phyloP scores from a whole-genome alignment of 2,888 invertebrate genomes.

The Volucella inflata region DNA sequence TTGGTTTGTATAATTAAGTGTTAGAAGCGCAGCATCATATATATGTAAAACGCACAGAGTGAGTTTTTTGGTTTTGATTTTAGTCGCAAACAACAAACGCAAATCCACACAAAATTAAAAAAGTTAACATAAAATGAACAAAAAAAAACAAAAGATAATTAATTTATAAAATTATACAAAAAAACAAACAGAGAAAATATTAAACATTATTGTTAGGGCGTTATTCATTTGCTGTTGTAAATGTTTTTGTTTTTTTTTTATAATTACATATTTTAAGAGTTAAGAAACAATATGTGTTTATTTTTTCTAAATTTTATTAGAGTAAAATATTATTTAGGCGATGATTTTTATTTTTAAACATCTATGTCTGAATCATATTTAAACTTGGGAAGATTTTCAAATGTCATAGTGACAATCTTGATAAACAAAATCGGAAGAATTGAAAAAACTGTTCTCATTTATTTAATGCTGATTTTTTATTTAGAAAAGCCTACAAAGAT shows the following conservation, averaged over 20 bases:
- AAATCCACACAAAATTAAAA: constrained; percentile 72
- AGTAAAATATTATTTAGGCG: no score
- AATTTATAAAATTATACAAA: constrained; percentile 74
- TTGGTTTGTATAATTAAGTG: constrained; percentile 53
- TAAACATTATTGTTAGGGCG: constrained; percentile 53
- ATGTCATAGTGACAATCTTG: no score
- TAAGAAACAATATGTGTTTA: background rate
- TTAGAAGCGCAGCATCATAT: constrained; percentile 76
- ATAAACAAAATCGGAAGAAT: no score
- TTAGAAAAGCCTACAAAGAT: no score
- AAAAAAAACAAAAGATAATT: constrained; percentile 69
- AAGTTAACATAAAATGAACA: constrained; percentile 75
- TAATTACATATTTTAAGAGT: background rate
- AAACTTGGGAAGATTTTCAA: no score
- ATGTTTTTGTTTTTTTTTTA: constrained; percentile 38
- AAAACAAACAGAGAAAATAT: constrained; percentile 73
- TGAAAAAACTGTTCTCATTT: no score
- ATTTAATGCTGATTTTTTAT: no score
- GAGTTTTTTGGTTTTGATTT: constrained; percentile 54
- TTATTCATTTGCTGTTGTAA: constrained; percentile 24
- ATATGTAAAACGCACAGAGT: constrained; percentile 61
- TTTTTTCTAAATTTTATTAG: background rate
- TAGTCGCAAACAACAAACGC: constrained; percentile 76
- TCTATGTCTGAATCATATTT: no score
- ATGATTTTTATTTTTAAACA: no score